A percentile compares a stretch with the other conserved stretches of the same genome.
These are phyloP conservation scores for Opisthograptis luteolata DNA, from an alignment of 2,888 invertebrate genomes.

Conservation along the genomic window DNA sequence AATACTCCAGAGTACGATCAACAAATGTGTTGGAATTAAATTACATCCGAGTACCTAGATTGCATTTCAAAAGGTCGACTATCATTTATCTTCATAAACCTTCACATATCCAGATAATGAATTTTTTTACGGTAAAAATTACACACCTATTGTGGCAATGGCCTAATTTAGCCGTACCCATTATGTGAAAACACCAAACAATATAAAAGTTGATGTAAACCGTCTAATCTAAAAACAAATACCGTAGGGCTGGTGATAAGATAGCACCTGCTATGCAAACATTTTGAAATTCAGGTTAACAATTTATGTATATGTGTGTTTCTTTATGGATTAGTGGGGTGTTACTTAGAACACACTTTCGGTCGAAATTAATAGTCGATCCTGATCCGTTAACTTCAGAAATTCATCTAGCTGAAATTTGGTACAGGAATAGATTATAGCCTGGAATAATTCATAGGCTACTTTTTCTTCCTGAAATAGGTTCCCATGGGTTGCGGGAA, in stretches of 20 bases:
- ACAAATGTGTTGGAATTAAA: too few species aligned
- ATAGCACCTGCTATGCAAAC: constrained; percentile 53
- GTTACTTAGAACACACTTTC: neutral
- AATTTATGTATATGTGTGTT: constrained; percentile 38
- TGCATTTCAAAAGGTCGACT: neutral
- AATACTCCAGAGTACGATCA: too few species aligned
- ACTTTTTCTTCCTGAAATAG: too few species aligned
- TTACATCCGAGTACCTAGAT: too few species aligned
- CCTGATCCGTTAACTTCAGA: too few species aligned
- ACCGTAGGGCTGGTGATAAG: constrained; percentile 69
- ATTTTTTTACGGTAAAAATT: constrained; percentile 5
- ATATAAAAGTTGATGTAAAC: constrained; percentile 63
- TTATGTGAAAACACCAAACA: constrained; percentile 40
- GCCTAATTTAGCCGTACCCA: constrained; percentile 53
- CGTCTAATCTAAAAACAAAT: constrained; percentile 74
- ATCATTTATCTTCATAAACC: constrained; percentile 12
- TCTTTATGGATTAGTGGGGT: constrained; percentile 11
- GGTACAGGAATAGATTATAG: too few species aligned
- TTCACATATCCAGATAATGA: constrained; percentile 8
- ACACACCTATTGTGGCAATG: constrained; percentile 60
- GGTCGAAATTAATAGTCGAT: neutral
- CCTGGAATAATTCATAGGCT: too few species aligned
- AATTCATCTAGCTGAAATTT: too few species aligned
- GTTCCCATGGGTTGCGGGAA: too few species aligned
- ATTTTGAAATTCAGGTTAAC: constrained; percentile 62